Percentiles rank a stretch among this genome's conserved stretches.
Evolutionary conservation across 1,140 invertebrate species (phyloP).

Genomic region (Calephelis nemesis): DNA sequence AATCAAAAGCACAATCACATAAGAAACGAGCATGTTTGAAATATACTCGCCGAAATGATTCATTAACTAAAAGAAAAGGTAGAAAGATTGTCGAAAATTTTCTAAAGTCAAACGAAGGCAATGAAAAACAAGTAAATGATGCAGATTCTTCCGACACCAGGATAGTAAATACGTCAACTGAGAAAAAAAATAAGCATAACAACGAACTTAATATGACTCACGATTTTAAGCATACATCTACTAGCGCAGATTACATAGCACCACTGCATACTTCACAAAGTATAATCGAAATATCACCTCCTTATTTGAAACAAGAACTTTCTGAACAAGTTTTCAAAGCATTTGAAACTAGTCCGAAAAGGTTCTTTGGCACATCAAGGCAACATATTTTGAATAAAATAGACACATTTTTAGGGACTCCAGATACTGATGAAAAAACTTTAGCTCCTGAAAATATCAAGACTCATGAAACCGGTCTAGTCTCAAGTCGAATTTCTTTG

Average conservation of each 20-base stretch:
- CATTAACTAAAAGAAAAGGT: slow-evolving; percentile 67
- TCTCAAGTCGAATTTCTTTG: slow-evolving; percentile 71
- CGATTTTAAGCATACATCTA: neutral
- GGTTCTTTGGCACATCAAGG: slow-evolving; percentile 70
- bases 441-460: slow-evolving; percentile 34
- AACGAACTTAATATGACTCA: neutral
- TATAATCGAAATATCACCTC: slow-evolving; percentile 29
- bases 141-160: neutral
- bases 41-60: slow-evolving; percentile 66
- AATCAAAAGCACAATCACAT: slow-evolving; percentile 51
- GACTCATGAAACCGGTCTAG: slow-evolving; percentile 60
- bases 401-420: slow-evolving; percentile 64
- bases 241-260: slow-evolving; percentile 6
- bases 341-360: slow-evolving; percentile 73
- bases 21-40: slow-evolving; percentile 55
- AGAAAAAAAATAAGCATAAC: slow-evolving; percentile 16
- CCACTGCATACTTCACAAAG: neutral
- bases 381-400: slow-evolving; percentile 71
- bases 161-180: neutral
- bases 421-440: slow-evolving; percentile 39
- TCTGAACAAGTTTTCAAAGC: slow-evolving; percentile 72
- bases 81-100: slow-evolving; percentile 71
- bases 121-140: slow-evolving; percentile 24
- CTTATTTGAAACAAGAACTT: slow-evolving; percentile 56
- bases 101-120: slow-evolving; percentile 48